phyloP scores from a whole-genome alignment of 2,113 vertebrate genomes.

The Acanthochromis polyacanthus region DNA sequence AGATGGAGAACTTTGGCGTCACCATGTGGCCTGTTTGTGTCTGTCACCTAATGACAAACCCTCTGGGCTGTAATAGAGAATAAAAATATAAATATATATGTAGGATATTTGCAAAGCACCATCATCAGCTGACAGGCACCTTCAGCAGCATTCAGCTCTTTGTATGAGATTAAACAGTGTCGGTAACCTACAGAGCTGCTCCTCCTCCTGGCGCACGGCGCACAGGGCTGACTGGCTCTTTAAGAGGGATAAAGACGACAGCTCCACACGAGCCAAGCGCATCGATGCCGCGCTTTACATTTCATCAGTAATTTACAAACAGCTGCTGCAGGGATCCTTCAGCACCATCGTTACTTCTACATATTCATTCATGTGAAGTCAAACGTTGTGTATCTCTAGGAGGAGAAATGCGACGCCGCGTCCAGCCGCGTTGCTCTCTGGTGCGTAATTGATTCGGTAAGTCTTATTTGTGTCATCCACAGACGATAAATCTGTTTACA shows the following conservation, averaged over 20 bases:
- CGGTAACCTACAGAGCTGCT: not conserved
- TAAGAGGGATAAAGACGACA: constrained; percentile 68
- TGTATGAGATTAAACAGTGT: constrained; percentile 3
- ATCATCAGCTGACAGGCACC: not conserved
- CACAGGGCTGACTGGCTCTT: constrained; percentile 68
- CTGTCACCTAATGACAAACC: too few species aligned
- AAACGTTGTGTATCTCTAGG: not conserved
- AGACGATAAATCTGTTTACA: constrained; percentile 16
- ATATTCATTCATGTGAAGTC: not conserved
- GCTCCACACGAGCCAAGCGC: constrained; percentile 41
- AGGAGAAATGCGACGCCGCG: constrained; percentile 33
- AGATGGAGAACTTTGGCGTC: constrained; percentile 11
- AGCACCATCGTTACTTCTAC: not conserved
- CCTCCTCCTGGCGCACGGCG: not conserved
- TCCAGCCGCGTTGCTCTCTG: constrained; percentile 36
- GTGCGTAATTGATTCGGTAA: constrained; percentile 75
- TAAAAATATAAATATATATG: too few species aligned
- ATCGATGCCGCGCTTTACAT: constrained; percentile 56
- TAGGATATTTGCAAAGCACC: not conserved
- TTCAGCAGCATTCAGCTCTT: not conserved
- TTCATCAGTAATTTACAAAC: not conserved
- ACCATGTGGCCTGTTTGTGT: constrained; percentile 9
- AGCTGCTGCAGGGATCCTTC: not conserved
- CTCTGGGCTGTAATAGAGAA: too few species aligned
- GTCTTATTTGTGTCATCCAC: constrained; percentile 54